These are phyloP conservation scores for Ptilorrhoa leucosticta DNA, from an alignment of 2,113 vertebrate species.

Conservation along the genomic window DNA sequence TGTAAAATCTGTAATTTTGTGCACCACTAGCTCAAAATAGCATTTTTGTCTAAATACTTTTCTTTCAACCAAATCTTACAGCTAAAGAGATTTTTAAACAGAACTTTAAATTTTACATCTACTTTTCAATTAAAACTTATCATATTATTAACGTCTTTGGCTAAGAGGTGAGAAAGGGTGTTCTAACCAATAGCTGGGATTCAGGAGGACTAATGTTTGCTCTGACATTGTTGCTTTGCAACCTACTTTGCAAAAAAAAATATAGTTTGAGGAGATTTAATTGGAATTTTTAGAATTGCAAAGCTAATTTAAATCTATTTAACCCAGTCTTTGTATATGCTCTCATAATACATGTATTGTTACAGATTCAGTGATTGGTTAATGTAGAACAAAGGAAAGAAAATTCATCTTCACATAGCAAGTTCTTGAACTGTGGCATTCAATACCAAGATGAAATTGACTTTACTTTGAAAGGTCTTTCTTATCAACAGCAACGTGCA, in stretches of 20 bases:
- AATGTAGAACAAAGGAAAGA: neutral
- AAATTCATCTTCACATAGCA: neutral
- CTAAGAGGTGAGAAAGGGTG: neutral
- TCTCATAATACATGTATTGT: neutral
- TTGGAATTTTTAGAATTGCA: neutral
- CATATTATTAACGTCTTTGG: neutral
- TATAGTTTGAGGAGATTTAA: neutral
- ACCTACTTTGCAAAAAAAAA: neutral
- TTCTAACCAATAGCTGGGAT: neutral
- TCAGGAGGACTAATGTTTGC: neutral
- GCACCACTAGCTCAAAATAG: neutral
- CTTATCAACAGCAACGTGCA: neutral
- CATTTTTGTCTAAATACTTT: neutral
- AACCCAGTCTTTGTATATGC: neutral
- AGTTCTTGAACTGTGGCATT: neutral
- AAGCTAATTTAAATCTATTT: neutral
- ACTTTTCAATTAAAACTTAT: neutral
- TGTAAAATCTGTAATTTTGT: neutral
- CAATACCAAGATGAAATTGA: neutral
- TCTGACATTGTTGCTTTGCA: neutral
- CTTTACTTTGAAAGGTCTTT: neutral
- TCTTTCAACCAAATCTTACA: neutral
- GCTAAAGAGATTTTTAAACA: neutral
- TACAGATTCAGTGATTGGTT: neutral
- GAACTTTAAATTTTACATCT: neutral